Base-by-base conservation (phyloP, 37 sponge, comb jelly and placozoan species). In the Aplysina aerophoba region DNA sequence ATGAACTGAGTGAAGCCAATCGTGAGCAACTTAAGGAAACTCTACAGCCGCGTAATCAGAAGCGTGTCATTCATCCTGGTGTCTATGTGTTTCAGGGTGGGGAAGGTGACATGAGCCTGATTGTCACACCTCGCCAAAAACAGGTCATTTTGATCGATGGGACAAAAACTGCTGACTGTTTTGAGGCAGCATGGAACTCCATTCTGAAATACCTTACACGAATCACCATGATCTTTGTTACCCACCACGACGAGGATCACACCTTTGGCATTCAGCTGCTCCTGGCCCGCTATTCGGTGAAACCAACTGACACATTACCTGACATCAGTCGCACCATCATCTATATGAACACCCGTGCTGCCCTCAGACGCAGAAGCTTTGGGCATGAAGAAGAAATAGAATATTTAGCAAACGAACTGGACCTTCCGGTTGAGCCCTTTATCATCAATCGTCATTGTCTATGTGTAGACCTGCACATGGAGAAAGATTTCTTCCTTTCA, bases 31-130 rank as follows among this genome's bases (percentile, higher is more conserved):
- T n/a, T n/a, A n/a, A 8, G 3, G 50, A 44, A 44, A 44, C 3
- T 3, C 50, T 44, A 44, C 50, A 44, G 50, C 50, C 50, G 6
- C 50, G 50, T 44, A 8, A 44, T 44, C 3, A 44, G 50, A 8
- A 44, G 3, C n/a, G n/a, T n/a, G n/a, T n/a, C 50, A 44, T 44
- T 8, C 8, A 3, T 11, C 50, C 50, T 44, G 64, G 64, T n/a
- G 64, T 62, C 12, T 62, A 62, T 62, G 64, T 62, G 64, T 62
- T 62, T 62, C 64, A n/a, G 64, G 64, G 64, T 62, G 64, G 64
- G 4, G 64, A 3, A 27, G 64, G 64, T 28, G 64, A 62, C 28
- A 62, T 62, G 64, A 62, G 64, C 64, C 28, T 62, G 64, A 62
- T 62, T 28, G 64, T 62, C 64, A 62, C 64, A 13, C 64, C 64